Evolutionary conservation across 2,888 invertebrate species (phyloP).

Genomic region (Syrista parreyssii): DNA sequence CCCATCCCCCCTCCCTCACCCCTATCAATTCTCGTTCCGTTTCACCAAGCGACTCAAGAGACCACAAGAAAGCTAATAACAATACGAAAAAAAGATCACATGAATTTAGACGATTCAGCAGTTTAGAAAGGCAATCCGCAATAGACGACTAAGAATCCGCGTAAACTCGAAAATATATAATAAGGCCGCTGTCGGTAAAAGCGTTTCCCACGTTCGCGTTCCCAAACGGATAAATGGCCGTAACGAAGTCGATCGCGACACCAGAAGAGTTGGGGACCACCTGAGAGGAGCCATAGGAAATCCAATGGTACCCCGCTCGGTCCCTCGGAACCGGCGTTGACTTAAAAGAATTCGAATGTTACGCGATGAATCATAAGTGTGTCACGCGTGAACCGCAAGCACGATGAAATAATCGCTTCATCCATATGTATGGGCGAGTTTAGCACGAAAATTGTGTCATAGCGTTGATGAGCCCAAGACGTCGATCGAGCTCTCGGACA

Average conservation of each 20-base stretch:
- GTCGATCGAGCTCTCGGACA: not conserved
- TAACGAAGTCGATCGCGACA: not conserved
- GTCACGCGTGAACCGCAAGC: slow-evolving; percentile 45
- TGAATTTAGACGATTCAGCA: not conserved
- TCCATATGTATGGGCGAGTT: slow-evolving; percentile 37
- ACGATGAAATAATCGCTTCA: slow-evolving; percentile 40
- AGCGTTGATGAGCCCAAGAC: not conserved
- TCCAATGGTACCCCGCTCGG: not conserved
- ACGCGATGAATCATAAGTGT: slow-evolving; percentile 40
- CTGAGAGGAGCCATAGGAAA: not conserved
- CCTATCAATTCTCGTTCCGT: not conserved
- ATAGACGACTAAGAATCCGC: not conserved
- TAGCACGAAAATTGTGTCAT: slow-evolving; percentile 37
- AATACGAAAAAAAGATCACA: not conserved
- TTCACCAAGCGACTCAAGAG: not conserved
- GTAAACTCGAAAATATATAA: not conserved
- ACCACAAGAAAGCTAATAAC: not conserved
- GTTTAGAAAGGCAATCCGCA: not conserved
- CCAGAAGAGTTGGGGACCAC: not conserved
- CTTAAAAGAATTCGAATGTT: not conserved
- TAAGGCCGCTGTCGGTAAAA: not conserved
- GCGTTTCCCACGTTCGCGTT: too few species aligned
- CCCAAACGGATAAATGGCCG: not conserved
- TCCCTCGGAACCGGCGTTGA: not conserved
- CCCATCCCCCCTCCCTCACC: too few species aligned